Evolutionary conservation across 1,140 invertebrate genomes (phyloP), one percentile per base, ranked within the genome.

Genomic region (Augochlora pura): DNA sequence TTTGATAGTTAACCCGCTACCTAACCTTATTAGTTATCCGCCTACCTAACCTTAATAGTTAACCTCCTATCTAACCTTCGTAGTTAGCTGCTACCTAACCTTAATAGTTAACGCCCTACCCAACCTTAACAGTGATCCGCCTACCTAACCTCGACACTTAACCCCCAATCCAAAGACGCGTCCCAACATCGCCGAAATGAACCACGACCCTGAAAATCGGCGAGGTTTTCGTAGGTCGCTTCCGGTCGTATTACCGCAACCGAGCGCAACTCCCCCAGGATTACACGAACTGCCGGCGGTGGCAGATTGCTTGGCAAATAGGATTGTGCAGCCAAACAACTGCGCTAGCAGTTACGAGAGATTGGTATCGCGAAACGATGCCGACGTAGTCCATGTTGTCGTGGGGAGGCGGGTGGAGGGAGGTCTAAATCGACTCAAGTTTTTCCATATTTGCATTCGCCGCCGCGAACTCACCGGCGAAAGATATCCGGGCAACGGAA

Each of bases 231-330:
- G 76, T 39, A 68, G 54, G 54, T 57, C 75, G 71, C 68, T 84
- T 78, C 72, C 76, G 76, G 80, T 86, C 63, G 72, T 73, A 67
- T 83, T 63, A 80, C 73, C 72, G 72, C 84, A 82, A 64, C 80
- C 32, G 57, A 62, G 74, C 74, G 70, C 68, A 69, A 10, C 68
- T 66, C 85, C 70, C 65, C 25, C 73, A 77, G 74, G 81, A 88
- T 86, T 88, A 84, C 84, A 85, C 77, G 65, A 87, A 79, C 77
- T 78, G 77, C 74, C 71, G 73, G 65, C 69, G 77, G 76, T 86
- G 77, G 74, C 80, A 86, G 86, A 88, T 88, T 88, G 87, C 81
- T 86, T 83, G 83, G 82, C 87, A 89, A 89, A 88, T 88, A 87
- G 87, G 86, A 88, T 89, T 81, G 86, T 73, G 83, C 86, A 80